phyloP scores from a whole-genome alignment of 2,888 invertebrate genomes.

The Chrysolina americana region DNA sequence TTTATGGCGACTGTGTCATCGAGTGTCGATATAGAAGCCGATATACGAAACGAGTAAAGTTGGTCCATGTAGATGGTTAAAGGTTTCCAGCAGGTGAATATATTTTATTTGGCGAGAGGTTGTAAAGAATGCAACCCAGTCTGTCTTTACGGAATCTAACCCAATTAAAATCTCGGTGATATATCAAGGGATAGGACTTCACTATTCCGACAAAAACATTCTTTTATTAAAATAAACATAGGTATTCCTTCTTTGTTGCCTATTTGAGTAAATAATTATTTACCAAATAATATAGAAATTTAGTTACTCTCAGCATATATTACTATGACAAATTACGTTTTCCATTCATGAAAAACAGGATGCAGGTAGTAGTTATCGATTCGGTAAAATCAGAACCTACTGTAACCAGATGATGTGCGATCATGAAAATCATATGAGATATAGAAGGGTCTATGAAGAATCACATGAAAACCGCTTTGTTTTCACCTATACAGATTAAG shows the following conservation, averaged over 20 bases:
- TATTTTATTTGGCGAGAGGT: slow-evolving; percentile 47
- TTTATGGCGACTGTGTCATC: slow-evolving; percentile 51
- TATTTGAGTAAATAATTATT: no score
- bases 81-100: slow-evolving; percentile 45
- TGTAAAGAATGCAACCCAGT: slow-evolving; percentile 45
- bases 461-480: no score
- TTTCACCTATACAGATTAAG: no score
- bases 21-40: slow-evolving; percentile 50
- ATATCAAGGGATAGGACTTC: slow-evolving; percentile 21
- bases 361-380: no score
- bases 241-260: neutral
- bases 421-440: no score
- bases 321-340: no score
- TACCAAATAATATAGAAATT: neutral
- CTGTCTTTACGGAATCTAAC: slow-evolving; percentile 49
- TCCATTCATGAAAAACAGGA: no score
- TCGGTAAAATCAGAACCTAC: no score
- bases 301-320: no score
- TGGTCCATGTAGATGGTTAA: slow-evolving; percentile 40
- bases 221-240: neutral
- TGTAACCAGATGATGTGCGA: no score
- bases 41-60: slow-evolving; percentile 42
- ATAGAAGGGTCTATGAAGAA: no score
- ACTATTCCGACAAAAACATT: neutral
- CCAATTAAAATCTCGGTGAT: slow-evolving; percentile 50